A percentile compares a stretch with the other conserved stretches of the same genome.
phyloP scores from a whole-genome alignment of 2,888 invertebrate species.

The Scotopteryx bipunctaria region DNA sequence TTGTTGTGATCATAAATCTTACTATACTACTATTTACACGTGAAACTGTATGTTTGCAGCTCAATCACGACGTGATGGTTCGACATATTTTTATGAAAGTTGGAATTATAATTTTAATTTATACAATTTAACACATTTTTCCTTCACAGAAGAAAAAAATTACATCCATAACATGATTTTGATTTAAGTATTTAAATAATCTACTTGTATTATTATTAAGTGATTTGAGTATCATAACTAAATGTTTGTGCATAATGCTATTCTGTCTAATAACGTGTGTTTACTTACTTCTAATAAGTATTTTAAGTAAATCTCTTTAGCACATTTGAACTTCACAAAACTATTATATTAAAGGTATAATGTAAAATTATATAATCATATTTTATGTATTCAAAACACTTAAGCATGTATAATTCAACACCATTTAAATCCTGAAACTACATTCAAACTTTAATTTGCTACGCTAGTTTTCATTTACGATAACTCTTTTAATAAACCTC shows the following conservation, averaged over 20 bases:
- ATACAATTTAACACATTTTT: too few species aligned
- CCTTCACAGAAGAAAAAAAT: not conserved
- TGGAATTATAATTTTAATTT: too few species aligned
- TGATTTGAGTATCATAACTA: not conserved
- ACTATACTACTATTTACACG: too few species aligned
- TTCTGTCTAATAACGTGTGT: too few species aligned
- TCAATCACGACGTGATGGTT: too few species aligned
- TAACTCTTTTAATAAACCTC: slow-evolving; percentile 12
- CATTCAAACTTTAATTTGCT: not conserved
- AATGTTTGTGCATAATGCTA: not conserved
- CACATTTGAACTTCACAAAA: slow-evolving; percentile 7
- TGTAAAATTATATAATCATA: too few species aligned
- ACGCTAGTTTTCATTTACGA: not conserved
- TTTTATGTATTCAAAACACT: too few species aligned
- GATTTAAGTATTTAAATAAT: too few species aligned
- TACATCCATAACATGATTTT: not conserved
- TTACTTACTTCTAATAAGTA: too few species aligned
- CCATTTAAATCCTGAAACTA: not conserved
- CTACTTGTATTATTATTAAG: not conserved
- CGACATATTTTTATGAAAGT: too few species aligned
- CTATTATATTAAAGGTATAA: not conserved
- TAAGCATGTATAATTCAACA: not conserved
- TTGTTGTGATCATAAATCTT: too few species aligned
- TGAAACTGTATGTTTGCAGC: too few species aligned
- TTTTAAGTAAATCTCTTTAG: not conserved